phyloP scores from a whole-genome alignment of 2,113 vertebrate species.

The Odobenus rosmarus region DNA sequence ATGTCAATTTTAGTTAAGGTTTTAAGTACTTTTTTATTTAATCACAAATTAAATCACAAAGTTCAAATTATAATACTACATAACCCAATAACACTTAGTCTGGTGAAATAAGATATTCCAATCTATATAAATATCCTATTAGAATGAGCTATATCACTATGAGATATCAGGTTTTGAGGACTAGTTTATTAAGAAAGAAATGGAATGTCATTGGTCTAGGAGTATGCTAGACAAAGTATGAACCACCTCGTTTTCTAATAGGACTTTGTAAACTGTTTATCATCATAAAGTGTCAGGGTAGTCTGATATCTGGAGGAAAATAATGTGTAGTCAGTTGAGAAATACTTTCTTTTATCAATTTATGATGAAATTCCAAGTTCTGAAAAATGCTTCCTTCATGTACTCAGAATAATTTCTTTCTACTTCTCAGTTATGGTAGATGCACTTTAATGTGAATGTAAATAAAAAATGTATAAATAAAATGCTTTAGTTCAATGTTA shows the following conservation, averaged over 20 bases:
- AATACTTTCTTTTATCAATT: slow-evolving; percentile 29
- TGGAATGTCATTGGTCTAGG: background rate
- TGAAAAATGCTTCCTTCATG: background rate
- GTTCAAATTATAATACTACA: background rate
- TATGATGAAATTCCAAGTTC: background rate
- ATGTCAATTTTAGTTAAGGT: background rate
- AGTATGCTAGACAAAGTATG: too few relatives aligned
- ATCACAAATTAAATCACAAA: background rate
- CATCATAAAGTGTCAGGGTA: background rate
- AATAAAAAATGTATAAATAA: background rate
- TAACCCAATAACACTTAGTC: background rate
- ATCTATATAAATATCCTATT: background rate
- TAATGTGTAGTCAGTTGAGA: background rate
- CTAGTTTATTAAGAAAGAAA: background rate
- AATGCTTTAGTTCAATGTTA: slow-evolving; percentile 11
- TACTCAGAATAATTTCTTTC: background rate
- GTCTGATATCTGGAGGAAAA: background rate
- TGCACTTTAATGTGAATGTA: background rate
- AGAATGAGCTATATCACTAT: background rate
- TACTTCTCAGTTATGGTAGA: background rate
- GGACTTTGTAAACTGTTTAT: background rate
- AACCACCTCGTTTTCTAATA: background rate
- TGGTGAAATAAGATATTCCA: background rate
- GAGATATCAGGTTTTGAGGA: background rate
- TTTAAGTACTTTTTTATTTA: background rate